Evolutionary conservation across 2,113 vertebrate genomes (phyloP).

Genomic region (Dryoscopus gambensis): DNA sequence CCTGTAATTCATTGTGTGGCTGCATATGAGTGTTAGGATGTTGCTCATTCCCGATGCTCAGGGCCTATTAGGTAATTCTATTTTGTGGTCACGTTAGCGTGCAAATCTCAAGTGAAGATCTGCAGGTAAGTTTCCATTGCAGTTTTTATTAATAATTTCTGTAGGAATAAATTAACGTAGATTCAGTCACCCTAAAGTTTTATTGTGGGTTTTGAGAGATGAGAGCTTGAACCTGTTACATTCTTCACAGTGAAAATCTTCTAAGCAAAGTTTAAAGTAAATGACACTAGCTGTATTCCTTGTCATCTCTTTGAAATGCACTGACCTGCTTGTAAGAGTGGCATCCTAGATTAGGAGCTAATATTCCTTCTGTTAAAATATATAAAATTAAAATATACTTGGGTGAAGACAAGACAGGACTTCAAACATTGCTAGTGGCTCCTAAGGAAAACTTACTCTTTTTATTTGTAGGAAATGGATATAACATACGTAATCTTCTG

Average conservation of each 20-base stretch:
- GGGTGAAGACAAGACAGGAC: neutral
- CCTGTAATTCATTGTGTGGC: neutral
- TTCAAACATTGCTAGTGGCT: neutral
- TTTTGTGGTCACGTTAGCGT: neutral
- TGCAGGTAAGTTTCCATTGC: neutral
- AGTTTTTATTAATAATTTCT: neutral
- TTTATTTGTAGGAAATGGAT: constrained; percentile 73
- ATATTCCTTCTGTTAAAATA: neutral
- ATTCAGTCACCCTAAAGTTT: neutral
- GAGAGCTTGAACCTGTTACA: neutral
- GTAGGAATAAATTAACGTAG: neutral
- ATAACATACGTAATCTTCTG: constrained; percentile 74
- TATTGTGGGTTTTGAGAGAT: neutral
- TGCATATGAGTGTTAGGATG: neutral
- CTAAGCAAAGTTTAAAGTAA: neutral
- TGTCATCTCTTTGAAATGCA: neutral
- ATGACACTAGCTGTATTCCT: neutral
- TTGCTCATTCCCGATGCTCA: neutral
- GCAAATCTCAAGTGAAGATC: neutral
- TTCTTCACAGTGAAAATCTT: neutral
- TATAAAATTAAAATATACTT: neutral
- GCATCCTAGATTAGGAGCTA: neutral
- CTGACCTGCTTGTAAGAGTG: neutral
- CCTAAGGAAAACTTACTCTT: neutral
- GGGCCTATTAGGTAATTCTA: neutral